Conservation (phyloP, 37 sponge, comb jelly and placozoan genomes). For the Trichoplax adhaerens region DNA sequence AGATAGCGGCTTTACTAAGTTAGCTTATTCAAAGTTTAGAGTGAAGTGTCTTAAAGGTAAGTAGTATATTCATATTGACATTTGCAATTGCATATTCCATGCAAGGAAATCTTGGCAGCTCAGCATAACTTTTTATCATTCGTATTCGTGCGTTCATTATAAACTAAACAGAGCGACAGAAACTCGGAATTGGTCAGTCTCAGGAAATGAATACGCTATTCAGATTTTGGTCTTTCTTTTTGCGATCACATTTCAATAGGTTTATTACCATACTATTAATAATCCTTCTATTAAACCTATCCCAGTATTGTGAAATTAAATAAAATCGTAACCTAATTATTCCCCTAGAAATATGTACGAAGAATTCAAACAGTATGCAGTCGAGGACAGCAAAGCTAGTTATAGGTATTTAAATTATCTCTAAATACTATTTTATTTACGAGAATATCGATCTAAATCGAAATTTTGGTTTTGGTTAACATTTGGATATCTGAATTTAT, state of each 20-base stretch:
- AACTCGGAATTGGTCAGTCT: conserved; percentile 65
- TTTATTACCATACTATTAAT: neutral
- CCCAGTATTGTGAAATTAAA: too few species aligned
- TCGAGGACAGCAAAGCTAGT: conserved; percentile 60
- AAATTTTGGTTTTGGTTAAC: too few species aligned
- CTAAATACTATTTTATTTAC: too few species aligned
- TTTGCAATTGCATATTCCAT: neutral
- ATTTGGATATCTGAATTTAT: neutral
- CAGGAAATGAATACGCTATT: conserved; percentile 98
- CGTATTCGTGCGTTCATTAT: conserved; percentile 1
- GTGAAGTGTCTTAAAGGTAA: conserved; percentile 84
- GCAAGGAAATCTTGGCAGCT: neutral
- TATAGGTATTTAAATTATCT: conserved; percentile 31
- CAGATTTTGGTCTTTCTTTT: conserved; percentile 98
- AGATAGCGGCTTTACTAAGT: conserved; percentile 94
- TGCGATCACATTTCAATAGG: conserved; percentile 90
- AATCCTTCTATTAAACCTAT: too few species aligned
- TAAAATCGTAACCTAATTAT: too few species aligned
- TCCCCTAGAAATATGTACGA: conserved; percentile 83
- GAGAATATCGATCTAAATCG: too few species aligned
- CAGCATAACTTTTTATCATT: neutral
- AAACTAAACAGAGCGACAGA: conserved; percentile 52
- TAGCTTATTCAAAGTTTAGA: conserved; percentile 75
- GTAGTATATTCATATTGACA: neutral
- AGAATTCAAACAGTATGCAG: conserved; percentile 66